Conservation (phyloP, 2,888 invertebrate genomes). For the Onchidella celtica region DNA sequence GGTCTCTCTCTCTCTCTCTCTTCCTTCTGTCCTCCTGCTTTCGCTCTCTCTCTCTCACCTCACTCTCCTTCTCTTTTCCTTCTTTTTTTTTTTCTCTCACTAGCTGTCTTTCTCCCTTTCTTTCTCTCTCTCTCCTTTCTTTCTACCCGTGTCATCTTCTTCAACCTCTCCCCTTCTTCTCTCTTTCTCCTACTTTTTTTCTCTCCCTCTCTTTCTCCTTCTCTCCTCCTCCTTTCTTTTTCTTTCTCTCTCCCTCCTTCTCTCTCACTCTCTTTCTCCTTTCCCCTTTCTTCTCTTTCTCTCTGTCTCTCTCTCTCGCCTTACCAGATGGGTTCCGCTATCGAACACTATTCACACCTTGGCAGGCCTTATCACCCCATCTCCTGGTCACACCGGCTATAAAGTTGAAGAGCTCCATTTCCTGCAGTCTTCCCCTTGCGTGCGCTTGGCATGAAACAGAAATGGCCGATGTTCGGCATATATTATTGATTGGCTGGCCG, state of each 20-base stretch:
- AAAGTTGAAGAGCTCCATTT: too few species aligned
- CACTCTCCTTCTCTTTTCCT: neutral
- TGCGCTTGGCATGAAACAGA: too few species aligned
- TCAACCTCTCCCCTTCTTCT: neutral
- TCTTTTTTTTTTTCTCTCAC: neutral
- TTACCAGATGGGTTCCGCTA: too few species aligned
- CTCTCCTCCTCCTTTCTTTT: neutral
- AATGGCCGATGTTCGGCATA: too few species aligned
- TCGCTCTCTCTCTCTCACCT: neutral
- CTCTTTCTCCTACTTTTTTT: neutral
- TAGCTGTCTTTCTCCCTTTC: constrained; percentile 5
- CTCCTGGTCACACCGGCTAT: too few species aligned
- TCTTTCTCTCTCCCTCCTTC: neutral
- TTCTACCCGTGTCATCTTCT: neutral
- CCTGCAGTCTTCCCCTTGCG: too few species aligned
- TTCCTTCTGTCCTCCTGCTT: neutral
- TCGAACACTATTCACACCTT: too few species aligned
- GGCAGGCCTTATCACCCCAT: too few species aligned
- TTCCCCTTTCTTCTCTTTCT: neutral
- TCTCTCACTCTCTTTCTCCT: neutral
- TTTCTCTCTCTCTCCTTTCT: neutral
- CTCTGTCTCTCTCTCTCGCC: neutral
- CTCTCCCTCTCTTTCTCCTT: neutral
- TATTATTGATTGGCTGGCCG: too few species aligned
- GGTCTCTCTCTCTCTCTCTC: constrained; percentile 4